A percentile compares a stretch with the other conserved stretches of the same genome.
These are phyloP conservation scores for Diachasma alloeum DNA, from an alignment of 1,140 invertebrate species.

Conservation along the genomic window DNA sequence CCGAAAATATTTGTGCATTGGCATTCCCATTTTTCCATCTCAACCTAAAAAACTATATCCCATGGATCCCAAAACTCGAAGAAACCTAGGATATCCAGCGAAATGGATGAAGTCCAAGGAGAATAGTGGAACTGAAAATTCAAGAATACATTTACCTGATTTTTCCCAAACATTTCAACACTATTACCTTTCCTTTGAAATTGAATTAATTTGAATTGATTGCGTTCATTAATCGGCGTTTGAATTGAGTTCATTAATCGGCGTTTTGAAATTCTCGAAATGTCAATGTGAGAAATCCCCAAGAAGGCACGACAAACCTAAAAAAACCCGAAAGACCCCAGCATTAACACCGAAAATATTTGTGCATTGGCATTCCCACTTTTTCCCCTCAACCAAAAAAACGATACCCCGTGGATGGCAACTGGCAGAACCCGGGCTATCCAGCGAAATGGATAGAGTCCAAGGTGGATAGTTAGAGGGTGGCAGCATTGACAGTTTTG, in stretches of 20 bases:
- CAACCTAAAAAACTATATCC: not conserved
- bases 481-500: slow-evolving; percentile 61
- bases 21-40: slow-evolving; percentile 35
- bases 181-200: too few species aligned
- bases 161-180: too few species aligned
- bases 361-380: slow-evolving; percentile 42
- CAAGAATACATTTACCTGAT: too few species aligned
- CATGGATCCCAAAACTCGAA: not conserved
- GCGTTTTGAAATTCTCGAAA: too few species aligned
- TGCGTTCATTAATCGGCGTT: too few species aligned
- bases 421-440: not conserved
- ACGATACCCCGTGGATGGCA: not conserved
- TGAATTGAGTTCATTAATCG: too few species aligned
- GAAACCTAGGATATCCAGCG: not conserved
- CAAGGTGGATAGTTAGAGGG: slow-evolving; percentile 34
- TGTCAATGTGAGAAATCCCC: too few species aligned
- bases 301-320: slow-evolving; percentile 8
- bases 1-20: slow-evolving; percentile 57
- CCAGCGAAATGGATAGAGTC: not conserved
- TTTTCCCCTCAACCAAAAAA: not conserved
- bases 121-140: too few species aligned
- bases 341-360: slow-evolving; percentile 57
- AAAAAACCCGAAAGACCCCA: slow-evolving; percentile 46
- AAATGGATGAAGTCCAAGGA: not conserved
- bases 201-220: too few species aligned